Base-by-base conservation (phyloP, 2,797 vertebrate genomes). In the Rhabdophis nuchalis region DNA sequence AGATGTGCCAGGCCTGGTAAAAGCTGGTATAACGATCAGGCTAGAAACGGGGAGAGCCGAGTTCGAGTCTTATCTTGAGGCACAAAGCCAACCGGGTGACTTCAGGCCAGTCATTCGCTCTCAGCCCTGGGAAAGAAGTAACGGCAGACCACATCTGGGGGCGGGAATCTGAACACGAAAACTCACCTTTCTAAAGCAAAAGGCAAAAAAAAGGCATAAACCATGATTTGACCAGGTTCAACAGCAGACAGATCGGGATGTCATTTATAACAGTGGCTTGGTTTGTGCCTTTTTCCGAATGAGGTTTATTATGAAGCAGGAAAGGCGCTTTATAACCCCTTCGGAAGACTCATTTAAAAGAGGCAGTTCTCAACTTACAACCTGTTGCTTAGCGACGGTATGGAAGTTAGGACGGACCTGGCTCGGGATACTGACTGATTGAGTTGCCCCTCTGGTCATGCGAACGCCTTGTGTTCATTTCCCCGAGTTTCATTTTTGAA, bases 61-160 rank as follows among this genome's bases (percentile, higher is more conserved):
- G 10, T 60, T 60, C 10, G 3, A 11, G 4, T 61, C 27, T 5
- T 29, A 64, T 64, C 29, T 13, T 12, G 12, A 13, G 29, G 11
- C 60, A 64, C 29, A 64, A n/a, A 14, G 27, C 11, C 12, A 64
- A 13, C 60, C 1, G 1, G 29, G 1, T n/a, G 60, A 14, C 5
- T 29, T 64, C n/a, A 29, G 60, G 60, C 60, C 60, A 64, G 29
- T n/a, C 60, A 13, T n/a, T n/a, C 0, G 12, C 12, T 64, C 60
- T 64, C 29, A 64, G 60, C 1, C 60, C 60, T 64, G 12, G 29
- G 60, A 64, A 64, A 29, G 60, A 64, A n/a, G 60, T 1, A 64
- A n/a, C 0, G 29, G 29, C 60, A n/a, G 8, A 64, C 4, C 12
- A 2, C 29, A 5, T 61, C 4, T 0, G 25, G 9, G 6, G 4